Evolutionary conservation across 2,888 invertebrate genomes (phyloP).

Genomic region (Dioctria rufipes): DNA sequence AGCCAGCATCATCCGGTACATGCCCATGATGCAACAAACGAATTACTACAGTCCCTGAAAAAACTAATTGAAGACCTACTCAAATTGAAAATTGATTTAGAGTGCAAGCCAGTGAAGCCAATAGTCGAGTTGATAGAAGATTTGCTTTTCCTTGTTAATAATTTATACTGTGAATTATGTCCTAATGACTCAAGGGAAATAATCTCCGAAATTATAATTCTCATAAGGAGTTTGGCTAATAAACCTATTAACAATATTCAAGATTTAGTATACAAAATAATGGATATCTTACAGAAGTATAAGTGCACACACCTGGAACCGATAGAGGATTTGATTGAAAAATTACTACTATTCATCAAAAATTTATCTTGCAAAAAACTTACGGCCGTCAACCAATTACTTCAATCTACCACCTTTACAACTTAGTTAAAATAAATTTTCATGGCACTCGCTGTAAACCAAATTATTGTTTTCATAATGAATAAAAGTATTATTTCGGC

Average conservation of each 20-base stretch:
- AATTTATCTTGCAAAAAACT: slow-evolving; percentile 26
- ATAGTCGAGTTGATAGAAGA: slow-evolving; percentile 3
- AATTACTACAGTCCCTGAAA: neutral
- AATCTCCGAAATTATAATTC: neutral
- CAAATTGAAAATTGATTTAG: neutral
- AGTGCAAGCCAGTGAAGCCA: neutral
- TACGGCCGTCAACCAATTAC: neutral
- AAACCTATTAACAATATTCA: slow-evolving; percentile 8
- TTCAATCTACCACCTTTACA: neutral
- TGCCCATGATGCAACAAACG: neutral
- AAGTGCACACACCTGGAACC: slow-evolving; percentile 7
- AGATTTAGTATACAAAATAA: neutral
- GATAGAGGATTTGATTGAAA: neutral
- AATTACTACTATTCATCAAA: slow-evolving; percentile 3
- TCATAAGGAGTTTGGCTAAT: slow-evolving; percentile 9
- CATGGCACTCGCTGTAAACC: too few relatives aligned
- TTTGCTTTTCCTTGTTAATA: slow-evolving; percentile 21
- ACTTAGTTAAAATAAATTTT: too few relatives aligned
- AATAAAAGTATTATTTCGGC: too few relatives aligned
- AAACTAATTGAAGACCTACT: neutral
- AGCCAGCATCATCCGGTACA: neutral
- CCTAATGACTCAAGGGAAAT: neutral
- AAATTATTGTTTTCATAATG: too few relatives aligned
- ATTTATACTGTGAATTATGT: slow-evolving; percentile 26
- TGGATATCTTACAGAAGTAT: neutral